Evolutionary conservation across 2,888 invertebrate species (phyloP).

Genomic region (Aphidius colemani): DNA sequence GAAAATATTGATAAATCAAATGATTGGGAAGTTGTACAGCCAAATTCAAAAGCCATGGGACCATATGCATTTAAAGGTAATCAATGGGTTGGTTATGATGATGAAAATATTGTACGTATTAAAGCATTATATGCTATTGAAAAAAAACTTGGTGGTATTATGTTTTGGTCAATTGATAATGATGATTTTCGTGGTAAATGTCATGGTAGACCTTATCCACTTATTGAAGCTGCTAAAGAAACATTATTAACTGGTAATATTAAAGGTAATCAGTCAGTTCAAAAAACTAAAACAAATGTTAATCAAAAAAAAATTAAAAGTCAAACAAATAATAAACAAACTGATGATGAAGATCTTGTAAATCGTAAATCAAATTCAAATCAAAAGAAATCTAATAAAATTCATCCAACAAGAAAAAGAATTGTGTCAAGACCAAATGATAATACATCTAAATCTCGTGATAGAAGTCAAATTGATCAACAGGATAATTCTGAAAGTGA

Average conservation of each 20-base stretch:
- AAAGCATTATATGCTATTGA: conserved; percentile 87
- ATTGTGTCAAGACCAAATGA: conserved; percentile 25
- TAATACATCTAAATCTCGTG: conserved; percentile 30
- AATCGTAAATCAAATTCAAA: neutral
- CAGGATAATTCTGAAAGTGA: conserved; percentile 27
- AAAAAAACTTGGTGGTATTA: conserved; percentile 84
- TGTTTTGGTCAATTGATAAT: conserved; percentile 94
- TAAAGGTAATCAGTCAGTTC: conserved; percentile 57
- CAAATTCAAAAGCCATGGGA: conserved; percentile 82
- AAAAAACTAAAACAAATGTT: conserved; percentile 36
- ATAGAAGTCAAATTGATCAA: conserved; percentile 26
- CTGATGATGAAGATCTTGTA: conserved; percentile 37
- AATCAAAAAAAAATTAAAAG: conserved; percentile 38
- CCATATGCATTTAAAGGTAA: conserved; percentile 86
- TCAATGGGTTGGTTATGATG: conserved; percentile 95
- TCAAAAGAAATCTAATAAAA: conserved; percentile 35
- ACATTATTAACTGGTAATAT: conserved; percentile 72
- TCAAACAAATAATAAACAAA: conserved; percentile 24
- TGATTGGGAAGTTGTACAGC: conserved; percentile 82
- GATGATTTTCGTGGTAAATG: conserved; percentile 93
- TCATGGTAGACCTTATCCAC: conserved; percentile 82
- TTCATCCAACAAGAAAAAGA: conserved; percentile 36
- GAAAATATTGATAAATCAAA: conserved; percentile 76
- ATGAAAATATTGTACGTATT: conserved; percentile 78
- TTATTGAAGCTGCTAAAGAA: conserved; percentile 90